A percentile compares a stretch with the other conserved stretches of the same genome.
Evolutionary conservation across 1,140 invertebrate species (phyloP).

Genomic region (Drusus annulatus): DNA sequence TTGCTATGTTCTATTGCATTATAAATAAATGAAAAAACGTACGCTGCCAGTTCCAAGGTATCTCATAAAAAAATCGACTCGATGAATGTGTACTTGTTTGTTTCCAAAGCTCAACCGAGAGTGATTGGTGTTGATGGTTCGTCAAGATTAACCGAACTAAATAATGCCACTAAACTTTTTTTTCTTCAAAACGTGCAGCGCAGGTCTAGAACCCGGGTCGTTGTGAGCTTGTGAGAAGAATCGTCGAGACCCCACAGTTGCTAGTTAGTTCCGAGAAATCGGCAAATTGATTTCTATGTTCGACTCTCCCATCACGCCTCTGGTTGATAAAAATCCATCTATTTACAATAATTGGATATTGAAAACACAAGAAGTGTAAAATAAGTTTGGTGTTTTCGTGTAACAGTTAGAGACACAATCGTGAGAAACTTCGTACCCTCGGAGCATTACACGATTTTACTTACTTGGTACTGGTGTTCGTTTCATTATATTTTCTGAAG

Average conservation of each 20-base stretch:
- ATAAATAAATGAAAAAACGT: too few species aligned
- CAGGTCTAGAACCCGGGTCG: background rate
- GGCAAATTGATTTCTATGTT: slow-evolving; percentile 56
- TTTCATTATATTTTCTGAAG: background rate
- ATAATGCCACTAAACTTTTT: slow-evolving; percentile 33
- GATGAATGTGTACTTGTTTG: background rate
- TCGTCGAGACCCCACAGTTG: background rate
- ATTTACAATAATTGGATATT: slow-evolving; percentile 57
- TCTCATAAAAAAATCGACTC: too few species aligned
- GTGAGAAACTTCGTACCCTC: slow-evolving; percentile 14
- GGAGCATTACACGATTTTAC: background rate
- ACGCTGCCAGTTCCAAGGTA: too few species aligned
- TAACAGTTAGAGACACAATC: background rate
- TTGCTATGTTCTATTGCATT: too few species aligned
- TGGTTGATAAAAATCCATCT: slow-evolving; percentile 55
- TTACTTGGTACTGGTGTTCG: background rate
- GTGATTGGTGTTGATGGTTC: slow-evolving; percentile 46
- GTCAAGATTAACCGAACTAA: slow-evolving; percentile 39
- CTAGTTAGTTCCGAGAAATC: slow-evolving; percentile 49
- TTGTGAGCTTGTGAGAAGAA: too few species aligned
- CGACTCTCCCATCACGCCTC: slow-evolving; percentile 50
- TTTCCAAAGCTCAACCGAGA: slow-evolving; percentile 32
- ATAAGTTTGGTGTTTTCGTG: background rate
- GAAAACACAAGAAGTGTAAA: slow-evolving; percentile 40
- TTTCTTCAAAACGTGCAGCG: slow-evolving; percentile 40